Evolutionary conservation across 1,140 invertebrate species (phyloP).

Genomic region (Caenorhabditis latens): DNA sequence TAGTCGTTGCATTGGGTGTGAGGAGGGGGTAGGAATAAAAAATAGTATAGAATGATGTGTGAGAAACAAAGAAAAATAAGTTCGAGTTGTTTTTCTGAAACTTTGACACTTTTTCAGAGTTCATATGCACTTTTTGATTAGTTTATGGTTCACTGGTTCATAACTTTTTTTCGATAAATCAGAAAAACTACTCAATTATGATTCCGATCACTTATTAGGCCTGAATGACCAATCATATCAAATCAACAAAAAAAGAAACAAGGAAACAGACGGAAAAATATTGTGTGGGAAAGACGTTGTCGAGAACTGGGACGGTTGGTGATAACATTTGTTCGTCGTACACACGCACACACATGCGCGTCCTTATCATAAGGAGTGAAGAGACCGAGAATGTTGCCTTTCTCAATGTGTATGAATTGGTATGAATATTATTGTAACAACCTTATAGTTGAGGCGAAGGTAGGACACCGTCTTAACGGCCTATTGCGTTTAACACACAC

Average conservation of each 20-base stretch:
- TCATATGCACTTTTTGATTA: no score
- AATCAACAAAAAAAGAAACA: background rate
- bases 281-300: background rate
- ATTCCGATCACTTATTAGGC: background rate
- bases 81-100: background rate
- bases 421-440: constrained; percentile 55
- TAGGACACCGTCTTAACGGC: constrained; percentile 49
- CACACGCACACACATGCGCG: background rate
- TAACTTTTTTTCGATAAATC: no score
- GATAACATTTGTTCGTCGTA: constrained; percentile 53
- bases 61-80: background rate
- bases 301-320: background rate
- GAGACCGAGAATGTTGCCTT: constrained; percentile 16
- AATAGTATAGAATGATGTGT: background rate
- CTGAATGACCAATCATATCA: constrained; percentile 24
- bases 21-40: background rate
- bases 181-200: background rate
- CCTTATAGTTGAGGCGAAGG: background rate
- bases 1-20: background rate
- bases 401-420: constrained; percentile 13
- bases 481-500: constrained; percentile 51
- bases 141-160: no score
- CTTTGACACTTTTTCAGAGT: background rate
- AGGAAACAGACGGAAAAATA: background rate
- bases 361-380: constrained; percentile 26